Evolutionary conservation across 2,797 vertebrate species (phyloP).

Genomic region (Bucorvus abyssinicus): DNA sequence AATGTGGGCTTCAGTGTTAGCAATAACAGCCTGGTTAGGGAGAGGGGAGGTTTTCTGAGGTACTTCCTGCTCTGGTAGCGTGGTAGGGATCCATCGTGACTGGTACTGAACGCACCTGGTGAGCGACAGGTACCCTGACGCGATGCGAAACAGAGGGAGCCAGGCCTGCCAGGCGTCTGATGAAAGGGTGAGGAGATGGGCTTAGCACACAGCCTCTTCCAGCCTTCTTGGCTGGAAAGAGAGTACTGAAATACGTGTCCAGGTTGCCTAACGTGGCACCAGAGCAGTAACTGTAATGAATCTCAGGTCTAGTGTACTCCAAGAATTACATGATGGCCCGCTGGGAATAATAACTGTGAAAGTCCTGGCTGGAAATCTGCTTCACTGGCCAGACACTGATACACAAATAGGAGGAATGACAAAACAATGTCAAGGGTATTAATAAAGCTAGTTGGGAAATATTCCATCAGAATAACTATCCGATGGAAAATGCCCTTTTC

Average conservation of each 20-base stretch:
- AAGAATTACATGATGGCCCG: conserved; percentile 52
- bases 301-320: conserved; percentile 58
- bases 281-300: conserved; percentile 47
- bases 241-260: conserved; percentile 22
- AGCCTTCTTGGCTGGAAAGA: conserved; percentile 21
- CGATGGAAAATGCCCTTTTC: conserved; percentile 23
- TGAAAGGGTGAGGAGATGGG: neutral
- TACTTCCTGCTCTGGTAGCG: neutral
- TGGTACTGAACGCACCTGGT: neutral
- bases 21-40: neutral
- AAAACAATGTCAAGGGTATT: conserved; percentile 67
- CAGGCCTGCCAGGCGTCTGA: neutral
- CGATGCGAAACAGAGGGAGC: neutral
- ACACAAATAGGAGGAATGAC: conserved; percentile 46
- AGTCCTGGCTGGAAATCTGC: conserved; percentile 29
- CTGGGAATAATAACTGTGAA: conserved; percentile 35
- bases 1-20: neutral
- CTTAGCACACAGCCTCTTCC: neutral
- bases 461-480: conserved; percentile 57
- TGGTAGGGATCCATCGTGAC: neutral
- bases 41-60: neutral
- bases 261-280: conserved; percentile 66
- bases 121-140: neutral
- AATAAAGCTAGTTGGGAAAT: conserved; percentile 60
- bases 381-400: conserved; percentile 40